Conservation (phyloP, 2,888 invertebrate genomes). For the Aethes cnicana region DNA sequence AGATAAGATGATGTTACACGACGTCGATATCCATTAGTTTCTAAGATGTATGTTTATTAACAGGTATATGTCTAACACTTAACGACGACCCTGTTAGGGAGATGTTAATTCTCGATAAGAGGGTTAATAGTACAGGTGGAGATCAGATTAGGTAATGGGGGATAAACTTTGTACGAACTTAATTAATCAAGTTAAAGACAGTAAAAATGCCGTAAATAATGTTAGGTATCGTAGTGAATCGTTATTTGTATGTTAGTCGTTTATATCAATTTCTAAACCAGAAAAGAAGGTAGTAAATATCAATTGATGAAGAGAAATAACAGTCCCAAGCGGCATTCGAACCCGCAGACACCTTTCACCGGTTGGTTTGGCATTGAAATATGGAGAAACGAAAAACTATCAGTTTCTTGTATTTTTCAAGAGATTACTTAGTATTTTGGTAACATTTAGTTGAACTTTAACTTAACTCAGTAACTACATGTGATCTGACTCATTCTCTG, state of each 20-base stretch:
- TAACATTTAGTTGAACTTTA: too few species aligned
- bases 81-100: conserved; percentile 13
- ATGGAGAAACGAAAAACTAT: too few species aligned
- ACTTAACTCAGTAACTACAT: too few species aligned
- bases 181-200: conserved; percentile 16
- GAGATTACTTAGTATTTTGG: too few species aligned
- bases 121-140: conserved; percentile 21
- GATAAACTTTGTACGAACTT: conserved; percentile 3
- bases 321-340: too few species aligned
- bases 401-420: too few species aligned
- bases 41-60: conserved; percentile 18
- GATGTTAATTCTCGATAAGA: conserved; percentile 25
- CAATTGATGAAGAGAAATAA: too few species aligned
- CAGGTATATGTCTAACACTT: conserved; percentile 11
- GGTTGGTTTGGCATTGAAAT: too few species aligned
- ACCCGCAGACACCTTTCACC: too few species aligned
- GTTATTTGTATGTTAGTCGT: not conserved
- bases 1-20: not conserved
- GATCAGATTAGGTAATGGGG: conserved; percentile 23
- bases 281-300: too few species aligned
- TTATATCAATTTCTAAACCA: not conserved
- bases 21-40: conserved; percentile 17
- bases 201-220: conserved; percentile 19
- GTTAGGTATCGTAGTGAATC: not conserved
- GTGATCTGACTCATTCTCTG: too few species aligned